Conservation (phyloP, 92 coral and sea anemone species). For the Parazoanthus atlanticus region DNA sequence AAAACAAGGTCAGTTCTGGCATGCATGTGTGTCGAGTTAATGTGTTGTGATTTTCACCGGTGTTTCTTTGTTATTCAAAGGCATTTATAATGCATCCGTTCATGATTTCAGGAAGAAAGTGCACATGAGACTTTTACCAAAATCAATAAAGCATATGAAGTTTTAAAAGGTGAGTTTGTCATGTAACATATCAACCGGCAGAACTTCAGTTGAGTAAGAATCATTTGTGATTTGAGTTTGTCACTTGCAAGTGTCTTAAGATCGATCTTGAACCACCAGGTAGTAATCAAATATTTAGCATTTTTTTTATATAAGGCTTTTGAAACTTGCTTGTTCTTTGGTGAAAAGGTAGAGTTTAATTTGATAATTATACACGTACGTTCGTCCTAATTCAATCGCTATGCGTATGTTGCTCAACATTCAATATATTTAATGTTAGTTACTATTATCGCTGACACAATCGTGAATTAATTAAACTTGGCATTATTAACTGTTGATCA, state of each 20-base stretch:
- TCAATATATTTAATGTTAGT: not conserved
- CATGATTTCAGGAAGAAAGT: slow-evolving; percentile 63
- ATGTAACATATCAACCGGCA: too few species aligned
- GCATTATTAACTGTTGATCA: not conserved
- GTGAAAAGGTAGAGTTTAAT: not conserved
- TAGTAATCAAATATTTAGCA: not conserved
- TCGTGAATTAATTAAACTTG: not conserved
- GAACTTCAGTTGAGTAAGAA: not conserved
- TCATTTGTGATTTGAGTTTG: not conserved
- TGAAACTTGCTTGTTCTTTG: not conserved
- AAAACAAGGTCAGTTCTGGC: slow-evolving; percentile 75
- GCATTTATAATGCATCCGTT: slow-evolving; percentile 10
- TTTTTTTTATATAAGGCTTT: not conserved
- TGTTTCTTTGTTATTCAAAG: slow-evolving; percentile 3
- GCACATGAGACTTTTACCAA: slow-evolving; percentile 92
- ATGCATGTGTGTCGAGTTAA: not conserved
- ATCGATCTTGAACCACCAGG: not conserved
- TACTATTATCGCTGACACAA: not conserved
- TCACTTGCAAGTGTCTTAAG: not conserved
- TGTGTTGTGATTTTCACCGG: slow-evolving; percentile 20
- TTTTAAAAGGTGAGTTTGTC: slow-evolving; percentile 80
- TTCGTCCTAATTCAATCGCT: not conserved
- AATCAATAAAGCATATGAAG: slow-evolving; percentile 92
- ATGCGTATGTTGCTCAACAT: not conserved
- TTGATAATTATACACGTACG: not conserved